phyloP scores from a whole-genome alignment of 2,888 invertebrate species.

The Hypolimnas misippus region DNA sequence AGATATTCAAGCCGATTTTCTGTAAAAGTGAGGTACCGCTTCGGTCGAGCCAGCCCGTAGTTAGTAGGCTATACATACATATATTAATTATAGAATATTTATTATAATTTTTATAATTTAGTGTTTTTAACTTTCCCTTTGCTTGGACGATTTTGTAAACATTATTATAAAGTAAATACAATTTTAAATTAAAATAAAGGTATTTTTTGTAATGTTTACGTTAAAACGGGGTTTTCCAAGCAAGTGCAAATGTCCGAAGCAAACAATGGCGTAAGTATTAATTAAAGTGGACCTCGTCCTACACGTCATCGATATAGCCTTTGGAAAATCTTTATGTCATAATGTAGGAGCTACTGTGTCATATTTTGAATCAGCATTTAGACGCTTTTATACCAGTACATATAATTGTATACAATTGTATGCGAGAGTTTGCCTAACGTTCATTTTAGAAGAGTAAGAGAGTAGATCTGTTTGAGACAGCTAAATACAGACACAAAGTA shows the following conservation, averaged over 20 bases:
- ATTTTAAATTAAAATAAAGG: background rate
- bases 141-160: background rate
- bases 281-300: background rate
- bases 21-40: no score
- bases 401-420: no score
- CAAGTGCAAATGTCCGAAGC: background rate
- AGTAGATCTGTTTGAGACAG: no score
- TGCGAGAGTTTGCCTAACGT: no score
- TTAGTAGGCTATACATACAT: no score
- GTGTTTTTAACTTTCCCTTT: background rate
- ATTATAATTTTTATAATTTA: conserved; percentile 5
- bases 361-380: no score
- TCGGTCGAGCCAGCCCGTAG: no score
- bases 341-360: background rate
- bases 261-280: conserved; percentile 6
- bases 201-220: background rate
- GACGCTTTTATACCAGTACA: no score
- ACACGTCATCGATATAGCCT: background rate
- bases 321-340: background rate
- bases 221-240: background rate
- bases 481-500: no score
- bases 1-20: no score
- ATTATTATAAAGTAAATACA: background rate
- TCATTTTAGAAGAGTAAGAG: no score
- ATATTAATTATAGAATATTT: background rate